Evolutionary conservation across 2,797 vertebrate species (phyloP).

Genomic region (Trachurus trachurus): DNA sequence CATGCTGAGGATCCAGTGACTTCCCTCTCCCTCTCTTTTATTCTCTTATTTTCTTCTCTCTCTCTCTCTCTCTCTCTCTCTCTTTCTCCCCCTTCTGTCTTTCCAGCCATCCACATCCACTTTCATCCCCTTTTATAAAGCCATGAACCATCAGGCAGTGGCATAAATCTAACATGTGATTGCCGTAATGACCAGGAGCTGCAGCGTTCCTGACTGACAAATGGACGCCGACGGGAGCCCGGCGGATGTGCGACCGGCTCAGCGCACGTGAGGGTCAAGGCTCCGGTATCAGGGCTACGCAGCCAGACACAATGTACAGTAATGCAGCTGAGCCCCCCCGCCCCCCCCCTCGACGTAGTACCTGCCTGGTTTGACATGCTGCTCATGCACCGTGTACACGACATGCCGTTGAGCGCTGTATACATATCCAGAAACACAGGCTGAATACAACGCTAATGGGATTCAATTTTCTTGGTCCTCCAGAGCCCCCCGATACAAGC

Average conservation of each 20-base stretch:
- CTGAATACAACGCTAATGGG: constrained; percentile 67
- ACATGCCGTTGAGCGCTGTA: constrained; percentile 22
- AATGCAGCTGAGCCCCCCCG: constrained; percentile 14
- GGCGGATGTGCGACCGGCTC: constrained; percentile 21
- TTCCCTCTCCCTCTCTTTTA: constrained; percentile 15
- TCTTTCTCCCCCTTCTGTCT: constrained; percentile 10
- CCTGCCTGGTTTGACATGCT: constrained; percentile 55
- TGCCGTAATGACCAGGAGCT: constrained; percentile 61
- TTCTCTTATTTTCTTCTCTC: constrained; percentile 30
- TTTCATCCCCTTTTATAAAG: constrained; percentile 79
- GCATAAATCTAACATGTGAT: constrained; percentile 70
- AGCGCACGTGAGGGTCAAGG: constrained; percentile 37
- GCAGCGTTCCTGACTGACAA: constrained; percentile 37
- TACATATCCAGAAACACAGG: constrained; percentile 55
- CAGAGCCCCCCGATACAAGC: constrained; percentile 51
- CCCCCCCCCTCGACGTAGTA: background rate
- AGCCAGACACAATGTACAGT: constrained; percentile 17
- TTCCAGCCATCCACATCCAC: constrained; percentile 54
- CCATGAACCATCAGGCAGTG: constrained; percentile 72
- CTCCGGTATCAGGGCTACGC: constrained; percentile 11
- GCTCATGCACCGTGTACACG: constrained; percentile 38
- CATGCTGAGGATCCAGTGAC: constrained; percentile 20
- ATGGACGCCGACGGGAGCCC: constrained; percentile 35
- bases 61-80: background rate
- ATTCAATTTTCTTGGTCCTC: constrained; percentile 72